Conservation (phyloP, 2,888 invertebrate species). For the Leptopterna dolabrata region DNA sequence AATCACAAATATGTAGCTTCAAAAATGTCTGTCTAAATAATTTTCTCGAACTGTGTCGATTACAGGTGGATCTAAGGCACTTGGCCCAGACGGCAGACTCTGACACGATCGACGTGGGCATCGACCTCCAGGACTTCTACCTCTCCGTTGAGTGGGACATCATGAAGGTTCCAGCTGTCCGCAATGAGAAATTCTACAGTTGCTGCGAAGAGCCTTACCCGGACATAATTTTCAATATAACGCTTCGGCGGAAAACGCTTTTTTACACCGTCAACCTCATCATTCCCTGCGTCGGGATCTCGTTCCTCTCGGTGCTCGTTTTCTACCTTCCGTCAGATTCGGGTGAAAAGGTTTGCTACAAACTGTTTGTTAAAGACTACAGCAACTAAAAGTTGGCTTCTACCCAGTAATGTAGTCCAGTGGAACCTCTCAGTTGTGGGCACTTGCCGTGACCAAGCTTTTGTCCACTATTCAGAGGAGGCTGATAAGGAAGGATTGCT, state of each 20-base stretch:
- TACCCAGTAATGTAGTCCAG: too few species aligned
- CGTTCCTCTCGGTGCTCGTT: conserved; percentile 94
- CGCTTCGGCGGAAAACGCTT: conserved; percentile 91
- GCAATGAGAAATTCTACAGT: conserved; percentile 93
- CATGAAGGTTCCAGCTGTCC: conserved; percentile 89
- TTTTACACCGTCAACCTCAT: conserved; percentile 98
- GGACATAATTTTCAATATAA: conserved; percentile 98
- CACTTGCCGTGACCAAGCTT: conserved; percentile 68
- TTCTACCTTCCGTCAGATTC: conserved; percentile 98
- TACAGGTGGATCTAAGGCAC: conserved; percentile 89
- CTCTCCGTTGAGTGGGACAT: conserved; percentile 99
- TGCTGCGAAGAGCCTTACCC: conserved; percentile 97
- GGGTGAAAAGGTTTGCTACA: conserved; percentile 82
- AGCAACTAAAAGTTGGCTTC: too few species aligned
- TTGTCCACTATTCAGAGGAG: too few species aligned
- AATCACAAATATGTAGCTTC: too few species aligned
- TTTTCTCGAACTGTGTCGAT: neutral
- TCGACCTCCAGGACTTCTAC: conserved; percentile 93
- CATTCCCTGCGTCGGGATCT: conserved; percentile 96
- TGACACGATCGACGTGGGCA: conserved; percentile 88
- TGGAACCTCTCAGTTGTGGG: too few species aligned
- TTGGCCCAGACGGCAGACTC: conserved; percentile 88
- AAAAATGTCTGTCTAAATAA: too few species aligned
- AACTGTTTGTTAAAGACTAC: too few species aligned
- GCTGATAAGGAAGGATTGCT: too few species aligned